Evolutionary conservation across 2,888 invertebrate genomes (phyloP).

Genomic region (Seira sanloemensis): DNA sequence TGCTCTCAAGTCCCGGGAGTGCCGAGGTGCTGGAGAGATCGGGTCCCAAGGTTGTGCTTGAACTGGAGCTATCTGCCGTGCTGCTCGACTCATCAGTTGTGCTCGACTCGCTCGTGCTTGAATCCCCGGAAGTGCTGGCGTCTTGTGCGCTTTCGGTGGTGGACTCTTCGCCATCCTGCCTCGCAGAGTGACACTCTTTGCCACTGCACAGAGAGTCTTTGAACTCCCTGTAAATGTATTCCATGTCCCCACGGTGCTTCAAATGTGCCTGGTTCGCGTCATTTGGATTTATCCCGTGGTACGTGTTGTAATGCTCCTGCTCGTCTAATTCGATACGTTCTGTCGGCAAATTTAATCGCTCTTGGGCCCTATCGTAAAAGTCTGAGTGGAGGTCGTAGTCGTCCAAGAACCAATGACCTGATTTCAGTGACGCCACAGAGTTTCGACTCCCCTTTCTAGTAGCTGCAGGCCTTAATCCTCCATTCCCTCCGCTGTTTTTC

Average conservation of each 20-base stretch:
- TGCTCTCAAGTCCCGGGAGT: not conserved
- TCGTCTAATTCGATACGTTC: conserved; percentile 36
- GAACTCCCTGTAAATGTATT: conserved; percentile 2
- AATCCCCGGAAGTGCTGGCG: not conserved
- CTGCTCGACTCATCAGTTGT: not conserved
- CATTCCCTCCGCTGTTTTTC: no score
- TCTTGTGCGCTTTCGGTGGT: not conserved
- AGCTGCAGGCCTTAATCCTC: no score
- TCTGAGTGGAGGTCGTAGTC: conserved; percentile 64
- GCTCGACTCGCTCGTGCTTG: not conserved
- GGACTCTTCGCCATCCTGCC: not conserved
- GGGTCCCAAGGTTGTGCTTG: not conserved
- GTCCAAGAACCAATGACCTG: conserved; percentile 59
- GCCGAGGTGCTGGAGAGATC: not conserved
- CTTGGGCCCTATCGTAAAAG: conserved; percentile 27
- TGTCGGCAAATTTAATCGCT: conserved; percentile 22
- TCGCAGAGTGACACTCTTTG: not conserved
- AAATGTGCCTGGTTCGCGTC: not conserved
- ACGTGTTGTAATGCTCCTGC: conserved; percentile 7
- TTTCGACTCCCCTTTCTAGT: not conserved
- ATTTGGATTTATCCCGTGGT: not conserved
- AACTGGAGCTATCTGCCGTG: not conserved
- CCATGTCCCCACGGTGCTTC: conserved; percentile 24
- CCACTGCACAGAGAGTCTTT: conserved; percentile 2
- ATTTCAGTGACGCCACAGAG: conserved; percentile 12